Conservation (phyloP, 1,140 invertebrate species). For the Penaeus chinensis region DNA sequence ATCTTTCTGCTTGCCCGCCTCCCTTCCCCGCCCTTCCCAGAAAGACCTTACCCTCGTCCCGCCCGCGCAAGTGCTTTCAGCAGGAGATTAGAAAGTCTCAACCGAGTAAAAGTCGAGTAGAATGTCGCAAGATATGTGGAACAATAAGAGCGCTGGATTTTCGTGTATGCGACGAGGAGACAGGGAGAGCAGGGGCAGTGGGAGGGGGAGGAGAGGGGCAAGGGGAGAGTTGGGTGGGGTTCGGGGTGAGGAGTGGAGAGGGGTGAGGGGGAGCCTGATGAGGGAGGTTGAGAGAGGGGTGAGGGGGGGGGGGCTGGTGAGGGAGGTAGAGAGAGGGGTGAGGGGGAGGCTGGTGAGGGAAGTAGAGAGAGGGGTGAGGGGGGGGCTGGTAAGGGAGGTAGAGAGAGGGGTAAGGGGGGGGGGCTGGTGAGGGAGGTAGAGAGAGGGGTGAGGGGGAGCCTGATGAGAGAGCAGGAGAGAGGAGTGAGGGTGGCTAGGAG, state of each 20-base stretch:
- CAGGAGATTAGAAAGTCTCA: too few species aligned
- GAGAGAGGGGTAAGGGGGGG: not conserved
- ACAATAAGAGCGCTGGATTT: too few species aligned
- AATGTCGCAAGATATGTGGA: not conserved
- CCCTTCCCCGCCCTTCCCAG: not conserved
- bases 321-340: not conserved
- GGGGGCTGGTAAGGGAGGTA: not conserved
- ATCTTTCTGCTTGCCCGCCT: not conserved
- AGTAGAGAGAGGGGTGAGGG: not conserved
- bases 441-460: not conserved
- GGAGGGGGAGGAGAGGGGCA: not conserved
- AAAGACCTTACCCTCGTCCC: too few species aligned
- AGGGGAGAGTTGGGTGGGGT: too few species aligned
- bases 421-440: not conserved
- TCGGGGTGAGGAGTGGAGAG: too few species aligned
- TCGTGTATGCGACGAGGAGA: not conserved
- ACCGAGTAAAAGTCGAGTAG: too few species aligned
- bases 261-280: not conserved
- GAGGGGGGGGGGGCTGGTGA: too few species aligned
- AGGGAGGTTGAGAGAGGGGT: not conserved
- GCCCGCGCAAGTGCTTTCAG: too few species aligned
- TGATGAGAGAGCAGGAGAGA: not conserved
- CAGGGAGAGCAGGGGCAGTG: not conserved
- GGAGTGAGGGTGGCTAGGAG: not conserved
- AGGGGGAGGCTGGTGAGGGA: too few species aligned